Percentiles rank a stretch among this genome's conserved stretches.
phyloP scores from a whole-genome alignment of 2,888 invertebrate species.

The Eristalis pertinax region DNA sequence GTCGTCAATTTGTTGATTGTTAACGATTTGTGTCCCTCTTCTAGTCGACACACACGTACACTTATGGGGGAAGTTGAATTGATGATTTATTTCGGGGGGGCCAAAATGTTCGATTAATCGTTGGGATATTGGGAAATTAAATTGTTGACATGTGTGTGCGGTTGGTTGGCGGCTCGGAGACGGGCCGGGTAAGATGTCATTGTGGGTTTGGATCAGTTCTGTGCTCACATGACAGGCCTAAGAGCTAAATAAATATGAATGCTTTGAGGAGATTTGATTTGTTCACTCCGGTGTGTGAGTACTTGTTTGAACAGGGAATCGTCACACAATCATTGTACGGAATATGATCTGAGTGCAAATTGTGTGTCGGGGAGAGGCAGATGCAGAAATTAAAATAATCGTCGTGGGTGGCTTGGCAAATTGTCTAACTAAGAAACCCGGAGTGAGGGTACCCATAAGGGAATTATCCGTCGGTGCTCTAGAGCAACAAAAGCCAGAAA shows the following conservation, averaged over 20 bases:
- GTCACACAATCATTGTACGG: neutral
- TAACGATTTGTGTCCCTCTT: conserved; percentile 59
- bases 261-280: neutral
- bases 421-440: too few relatives aligned
- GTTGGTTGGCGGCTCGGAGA: conserved; percentile 6
- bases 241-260: neutral
- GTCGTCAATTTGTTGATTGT: conserved; percentile 65
- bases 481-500: too few relatives aligned
- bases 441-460: too few relatives aligned
- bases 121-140: conserved; percentile 34
- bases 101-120: conserved; percentile 35
- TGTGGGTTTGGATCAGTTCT: conserved; percentile 2
- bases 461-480: too few relatives aligned
- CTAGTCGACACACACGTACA: conserved; percentile 17
- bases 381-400: too few relatives aligned
- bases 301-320: neutral
- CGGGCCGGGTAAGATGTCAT: conserved; percentile 23
- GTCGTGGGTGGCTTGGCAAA: too few relatives aligned
- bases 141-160: conserved; percentile 45
- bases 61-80: neutral
- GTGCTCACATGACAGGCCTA: neutral
- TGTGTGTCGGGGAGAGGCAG: too few relatives aligned
- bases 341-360: too few relatives aligned
- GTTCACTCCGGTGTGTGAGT: neutral
- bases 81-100: conserved; percentile 37